Percentiles rank a stretch among this genome's conserved stretches.
Conservation (phyloP, 2,888 invertebrate genomes). For the Agapostemon virescens region DNA sequence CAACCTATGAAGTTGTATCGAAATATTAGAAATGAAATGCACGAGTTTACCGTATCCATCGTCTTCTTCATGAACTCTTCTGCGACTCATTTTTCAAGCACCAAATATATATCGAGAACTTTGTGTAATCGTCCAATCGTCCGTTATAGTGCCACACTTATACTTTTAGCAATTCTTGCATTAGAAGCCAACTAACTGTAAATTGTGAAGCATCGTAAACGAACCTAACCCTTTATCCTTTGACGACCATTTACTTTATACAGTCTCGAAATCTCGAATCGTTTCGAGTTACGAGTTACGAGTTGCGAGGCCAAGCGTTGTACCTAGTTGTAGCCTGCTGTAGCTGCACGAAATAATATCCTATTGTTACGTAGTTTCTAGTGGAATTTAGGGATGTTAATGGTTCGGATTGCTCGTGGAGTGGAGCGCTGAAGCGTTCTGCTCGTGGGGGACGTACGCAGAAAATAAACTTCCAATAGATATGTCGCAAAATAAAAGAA, state of each 20-base stretch:
- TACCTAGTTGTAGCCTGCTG: neutral
- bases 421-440: no score
- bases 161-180: neutral
- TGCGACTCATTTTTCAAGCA: slow-evolving; percentile 60
- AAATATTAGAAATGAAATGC: neutral
- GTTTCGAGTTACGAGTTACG: no score
- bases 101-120: neutral
- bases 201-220: slow-evolving; percentile 22
- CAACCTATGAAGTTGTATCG: neutral
- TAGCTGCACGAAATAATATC: no score
- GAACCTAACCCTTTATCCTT: slow-evolving; percentile 20
- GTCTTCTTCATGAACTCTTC: slow-evolving; percentile 63
- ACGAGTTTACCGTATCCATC: slow-evolving; percentile 61
- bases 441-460: no score
- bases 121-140: neutral
- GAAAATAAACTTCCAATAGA: no score
- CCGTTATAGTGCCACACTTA: neutral
- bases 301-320: neutral
- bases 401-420: no score
- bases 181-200: slow-evolving; percentile 15
- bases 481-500: no score
- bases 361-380: no score
- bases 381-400: no score
- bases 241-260: neutral
- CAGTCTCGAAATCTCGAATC: no score